phyloP scores from a whole-genome alignment of 2,113 vertebrate genomes.

The Leptobrachium leishanense region DNA sequence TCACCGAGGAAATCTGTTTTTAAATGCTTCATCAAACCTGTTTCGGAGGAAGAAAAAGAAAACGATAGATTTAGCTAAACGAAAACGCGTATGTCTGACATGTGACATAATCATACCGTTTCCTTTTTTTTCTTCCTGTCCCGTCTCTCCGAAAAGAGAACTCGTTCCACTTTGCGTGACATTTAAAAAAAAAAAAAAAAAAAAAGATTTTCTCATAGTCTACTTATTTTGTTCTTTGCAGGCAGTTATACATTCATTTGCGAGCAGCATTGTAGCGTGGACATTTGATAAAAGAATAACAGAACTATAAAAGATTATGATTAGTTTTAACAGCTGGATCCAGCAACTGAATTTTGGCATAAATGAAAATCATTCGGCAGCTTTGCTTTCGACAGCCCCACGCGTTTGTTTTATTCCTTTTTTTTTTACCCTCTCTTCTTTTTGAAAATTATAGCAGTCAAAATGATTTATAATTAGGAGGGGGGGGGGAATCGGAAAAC shows the following conservation, averaged over 20 bases:
- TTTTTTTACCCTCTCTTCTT: background rate
- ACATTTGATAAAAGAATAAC: slow-evolving; percentile 36
- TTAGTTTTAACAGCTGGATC: slow-evolving; percentile 39
- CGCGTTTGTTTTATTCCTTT: slow-evolving; percentile 21
- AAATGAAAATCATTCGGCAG: slow-evolving; percentile 23
- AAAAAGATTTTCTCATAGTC: slow-evolving; percentile 26
- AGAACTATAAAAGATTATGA: slow-evolving; percentile 15
- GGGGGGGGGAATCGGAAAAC: background rate
- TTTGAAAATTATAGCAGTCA: slow-evolving; percentile 9
- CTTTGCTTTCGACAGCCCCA: background rate
- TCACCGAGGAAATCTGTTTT: slow-evolving; percentile 2
- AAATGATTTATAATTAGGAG: slow-evolving; percentile 19
- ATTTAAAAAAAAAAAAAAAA: slow-evolving; percentile 35
- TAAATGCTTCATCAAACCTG: slow-evolving; percentile 17
- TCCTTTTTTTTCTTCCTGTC: background rate
- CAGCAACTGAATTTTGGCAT: slow-evolving; percentile 6
- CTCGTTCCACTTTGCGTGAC: slow-evolving; percentile 7
- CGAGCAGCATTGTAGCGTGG: slow-evolving; percentile 9
- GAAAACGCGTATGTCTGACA: slow-evolving; percentile 7
- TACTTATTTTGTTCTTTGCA: slow-evolving; percentile 24
- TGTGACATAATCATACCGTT: slow-evolving; percentile 6
- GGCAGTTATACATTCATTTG: slow-evolving; percentile 30
- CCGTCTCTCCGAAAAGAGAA: background rate
- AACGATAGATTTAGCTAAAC: slow-evolving; percentile 17
- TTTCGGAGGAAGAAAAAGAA: slow-evolving; percentile 4